phyloP scores from a whole-genome alignment of 2,888 invertebrate species.

The Lamellibrachia columna region DNA sequence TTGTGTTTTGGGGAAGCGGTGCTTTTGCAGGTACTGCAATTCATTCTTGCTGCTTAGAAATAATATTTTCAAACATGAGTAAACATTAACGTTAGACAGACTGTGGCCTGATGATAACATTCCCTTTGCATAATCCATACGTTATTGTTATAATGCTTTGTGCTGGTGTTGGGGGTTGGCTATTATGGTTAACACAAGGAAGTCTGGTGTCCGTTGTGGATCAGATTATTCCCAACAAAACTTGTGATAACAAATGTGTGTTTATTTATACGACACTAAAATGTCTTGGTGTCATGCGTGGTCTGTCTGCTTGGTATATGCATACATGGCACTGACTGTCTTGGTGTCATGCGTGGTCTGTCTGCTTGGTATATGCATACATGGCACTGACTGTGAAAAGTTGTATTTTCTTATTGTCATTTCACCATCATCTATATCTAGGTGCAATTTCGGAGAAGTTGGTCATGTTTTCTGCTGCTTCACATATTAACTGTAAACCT shows the following conservation, averaged over 20 bases:
- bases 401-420: not conserved
- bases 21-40: not conserved
- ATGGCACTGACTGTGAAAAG: not conserved
- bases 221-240: not conserved
- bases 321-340: not conserved
- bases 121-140: not conserved
- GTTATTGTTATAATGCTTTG: not conserved
- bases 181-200: not conserved
- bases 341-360: not conserved
- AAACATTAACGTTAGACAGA: not conserved
- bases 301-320: not conserved
- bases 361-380: not conserved
- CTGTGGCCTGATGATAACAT: not conserved
- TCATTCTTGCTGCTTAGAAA: not conserved
- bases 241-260: not conserved
- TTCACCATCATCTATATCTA: not conserved
- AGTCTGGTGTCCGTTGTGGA: not conserved
- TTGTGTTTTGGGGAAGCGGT: not conserved
- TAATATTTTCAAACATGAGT: not conserved
- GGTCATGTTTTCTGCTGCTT: not conserved
- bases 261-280: not conserved
- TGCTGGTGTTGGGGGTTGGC: not conserved
- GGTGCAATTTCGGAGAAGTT: not conserved
- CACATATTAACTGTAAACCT: not conserved
- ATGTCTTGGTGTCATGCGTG: not conserved